These are phyloP conservation scores for Alligator mississippiensis DNA, from an alignment of 2,113 vertebrate species.

Conservation along the genomic window DNA sequence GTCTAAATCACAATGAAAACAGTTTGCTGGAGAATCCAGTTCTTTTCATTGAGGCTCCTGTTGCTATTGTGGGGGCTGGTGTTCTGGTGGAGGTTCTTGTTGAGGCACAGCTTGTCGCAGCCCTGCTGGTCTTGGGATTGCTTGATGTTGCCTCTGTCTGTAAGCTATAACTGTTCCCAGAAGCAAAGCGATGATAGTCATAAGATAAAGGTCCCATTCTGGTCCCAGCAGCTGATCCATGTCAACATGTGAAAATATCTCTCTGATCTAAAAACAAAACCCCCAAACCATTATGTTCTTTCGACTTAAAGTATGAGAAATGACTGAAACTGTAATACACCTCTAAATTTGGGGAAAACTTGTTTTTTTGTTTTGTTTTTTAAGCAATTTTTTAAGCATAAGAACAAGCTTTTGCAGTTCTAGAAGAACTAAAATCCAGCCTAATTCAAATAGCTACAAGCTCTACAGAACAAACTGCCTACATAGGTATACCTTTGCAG, in stretches of 20 bases:
- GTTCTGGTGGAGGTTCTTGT: constrained; percentile 77
- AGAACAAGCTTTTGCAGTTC: background rate
- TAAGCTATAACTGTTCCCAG: constrained; percentile 97
- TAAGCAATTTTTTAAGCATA: background rate
- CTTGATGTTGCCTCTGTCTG: constrained; percentile 94
- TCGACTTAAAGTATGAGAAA: background rate
- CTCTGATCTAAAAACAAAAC: constrained; percentile 83
- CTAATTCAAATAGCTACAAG: background rate
- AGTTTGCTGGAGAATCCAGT: constrained; percentile 68
- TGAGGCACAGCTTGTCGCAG: constrained; percentile 74
- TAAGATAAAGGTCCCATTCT: constrained; percentile 99
- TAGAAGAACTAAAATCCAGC: background rate
- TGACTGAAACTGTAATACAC: background rate
- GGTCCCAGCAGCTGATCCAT: constrained; percentile 97
- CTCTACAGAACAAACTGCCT: background rate
- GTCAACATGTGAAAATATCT: constrained; percentile 88
- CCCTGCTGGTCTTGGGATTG: constrained; percentile 73
- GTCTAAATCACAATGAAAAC: constrained; percentile 63
- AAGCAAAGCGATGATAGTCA: constrained; percentile 96
- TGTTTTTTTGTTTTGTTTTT: background rate
- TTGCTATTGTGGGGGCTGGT: constrained; percentile 76
- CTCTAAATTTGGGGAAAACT: background rate
- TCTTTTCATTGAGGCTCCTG: constrained; percentile 48
- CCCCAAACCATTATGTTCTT: background rate
- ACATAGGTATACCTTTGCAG: background rate